These are phyloP conservation scores for Tenualosa ilisha DNA, from an alignment of 2,797 vertebrate genomes.

Conservation along the genomic window DNA sequence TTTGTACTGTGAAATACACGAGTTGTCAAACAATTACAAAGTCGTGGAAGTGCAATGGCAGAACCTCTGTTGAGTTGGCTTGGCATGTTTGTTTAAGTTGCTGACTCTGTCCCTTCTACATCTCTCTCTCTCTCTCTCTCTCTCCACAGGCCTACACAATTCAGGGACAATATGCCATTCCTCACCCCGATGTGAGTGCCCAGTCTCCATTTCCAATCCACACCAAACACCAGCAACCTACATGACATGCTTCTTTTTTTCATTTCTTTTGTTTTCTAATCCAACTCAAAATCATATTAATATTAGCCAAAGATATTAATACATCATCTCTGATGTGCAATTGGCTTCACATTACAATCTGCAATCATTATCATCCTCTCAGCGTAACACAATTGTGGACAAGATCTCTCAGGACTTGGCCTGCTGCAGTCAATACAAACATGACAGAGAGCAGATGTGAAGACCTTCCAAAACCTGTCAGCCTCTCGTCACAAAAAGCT, in stretches of 20 bases:
- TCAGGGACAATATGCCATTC: conserved; percentile 99
- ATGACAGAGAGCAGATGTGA: not conserved
- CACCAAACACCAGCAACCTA: conserved; percentile 62
- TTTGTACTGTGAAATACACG: not conserved
- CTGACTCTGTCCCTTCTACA: conserved; percentile 46
- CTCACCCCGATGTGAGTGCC: conserved; percentile 98
- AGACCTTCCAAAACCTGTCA: not conserved
- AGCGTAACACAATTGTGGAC: conserved; percentile 67
- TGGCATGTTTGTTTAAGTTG: not conserved
- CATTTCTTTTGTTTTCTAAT: conserved; percentile 33
- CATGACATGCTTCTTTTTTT: conserved; percentile 62
- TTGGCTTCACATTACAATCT: conserved; percentile 66
- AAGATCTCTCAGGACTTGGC: conserved; percentile 83
- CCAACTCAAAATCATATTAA: conserved; percentile 77
- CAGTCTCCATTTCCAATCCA: conserved; percentile 52
- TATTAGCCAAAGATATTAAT: conserved; percentile 84
- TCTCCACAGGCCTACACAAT: conserved; percentile 94
- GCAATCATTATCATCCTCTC: conserved; percentile 61
- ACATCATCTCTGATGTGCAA: conserved; percentile 65
- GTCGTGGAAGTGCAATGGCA: not conserved
- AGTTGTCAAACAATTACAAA: not conserved
- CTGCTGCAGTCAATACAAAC: conserved; percentile 62
- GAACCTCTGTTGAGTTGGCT: not conserved
- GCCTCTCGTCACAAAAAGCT: not conserved
- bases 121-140: conserved; percentile 51